Evolutionary conservation across 2,113 vertebrate genomes (phyloP), one percentile per base, ranked within the genome.

Genomic region (Bujurquina vittata): DNA sequence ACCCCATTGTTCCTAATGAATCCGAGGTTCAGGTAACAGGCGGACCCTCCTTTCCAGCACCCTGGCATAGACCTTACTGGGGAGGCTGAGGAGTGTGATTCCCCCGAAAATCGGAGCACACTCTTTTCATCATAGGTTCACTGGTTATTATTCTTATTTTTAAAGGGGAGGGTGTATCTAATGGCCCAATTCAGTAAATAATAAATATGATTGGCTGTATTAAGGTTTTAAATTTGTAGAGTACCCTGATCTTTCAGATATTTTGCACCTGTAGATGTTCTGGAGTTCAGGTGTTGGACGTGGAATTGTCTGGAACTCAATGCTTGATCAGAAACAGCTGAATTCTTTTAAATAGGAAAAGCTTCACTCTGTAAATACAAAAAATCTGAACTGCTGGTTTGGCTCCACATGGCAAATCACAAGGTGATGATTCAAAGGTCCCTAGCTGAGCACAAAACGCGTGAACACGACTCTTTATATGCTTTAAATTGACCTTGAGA

Each of bases 351-450:
- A 80, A 56, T 61, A 4, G 4, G 9, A 85, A 78, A 69, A 18
- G 67, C 77, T 74, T 59, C 2, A 14, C 77, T 8, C 52, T 22
- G 31, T 73, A 52, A 87, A 83, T n/a, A 1, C 18, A 33, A 61
- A 72, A 85, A 87, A 52, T 65, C 63, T 52, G 22, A 84, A 26
- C 75, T 79, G 23, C 61, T 22, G 73, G 59, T 75, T 33, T 49
- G 75, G 77, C 65, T 85, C 57, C 20, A 33, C 35, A 18, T 73
- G 78, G 5, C 18, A 67, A 23, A 2, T 5, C 77, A 17, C 35
- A 62, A 58, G 69, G 33, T 76, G 10, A 79, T 83, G 75, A 87
- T 79, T 73, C 35, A 85, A 22, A 14, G 61, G 74, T 63, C 54
- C 77, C 55, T 5, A 23, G 69, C 61, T 83, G 59, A 83, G 31